Conservation (phyloP, 2,888 invertebrate genomes). For the Melikaiella ostensackeni region DNA sequence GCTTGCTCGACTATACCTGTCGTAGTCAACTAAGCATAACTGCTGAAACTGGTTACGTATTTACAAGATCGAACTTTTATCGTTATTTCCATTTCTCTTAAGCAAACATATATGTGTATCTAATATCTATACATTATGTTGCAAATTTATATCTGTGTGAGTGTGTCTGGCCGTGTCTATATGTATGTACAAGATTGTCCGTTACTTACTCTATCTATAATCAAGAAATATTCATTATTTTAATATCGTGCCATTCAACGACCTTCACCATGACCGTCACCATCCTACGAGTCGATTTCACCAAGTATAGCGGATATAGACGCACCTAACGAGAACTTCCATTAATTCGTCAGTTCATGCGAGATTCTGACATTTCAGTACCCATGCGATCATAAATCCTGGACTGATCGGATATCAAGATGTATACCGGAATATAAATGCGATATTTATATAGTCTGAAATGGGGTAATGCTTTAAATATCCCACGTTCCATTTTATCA, state of each 20-base stretch:
- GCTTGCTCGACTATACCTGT: slow-evolving; percentile 67
- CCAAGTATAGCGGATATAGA: neutral
- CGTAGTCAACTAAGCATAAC: slow-evolving; percentile 65
- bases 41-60: slow-evolving; percentile 55
- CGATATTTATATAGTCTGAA: slow-evolving; percentile 24
- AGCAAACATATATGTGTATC: neutral
- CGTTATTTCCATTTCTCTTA: neutral
- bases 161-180: no score
- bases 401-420: neutral
- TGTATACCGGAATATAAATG: slow-evolving; percentile 15
- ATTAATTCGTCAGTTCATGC: neutral
- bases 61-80: slow-evolving; percentile 48
- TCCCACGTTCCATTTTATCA: slow-evolving; percentile 30
- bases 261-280: slow-evolving; percentile 29
- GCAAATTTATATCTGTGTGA: neutral
- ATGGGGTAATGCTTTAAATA: slow-evolving; percentile 25
- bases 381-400: slow-evolving; percentile 31
- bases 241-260: slow-evolving; percentile 3
- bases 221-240: slow-evolving; percentile 9
- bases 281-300: slow-evolving; percentile 20
- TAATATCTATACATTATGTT: neutral
- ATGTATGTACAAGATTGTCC: neutral
- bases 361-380: neutral
- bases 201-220: neutral
- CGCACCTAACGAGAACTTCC: neutral